Evolutionary conservation across 2,888 invertebrate genomes (phyloP), one percentile per base, ranked within the genome.

Genomic region (Tetramorium bicarinatum): DNA sequence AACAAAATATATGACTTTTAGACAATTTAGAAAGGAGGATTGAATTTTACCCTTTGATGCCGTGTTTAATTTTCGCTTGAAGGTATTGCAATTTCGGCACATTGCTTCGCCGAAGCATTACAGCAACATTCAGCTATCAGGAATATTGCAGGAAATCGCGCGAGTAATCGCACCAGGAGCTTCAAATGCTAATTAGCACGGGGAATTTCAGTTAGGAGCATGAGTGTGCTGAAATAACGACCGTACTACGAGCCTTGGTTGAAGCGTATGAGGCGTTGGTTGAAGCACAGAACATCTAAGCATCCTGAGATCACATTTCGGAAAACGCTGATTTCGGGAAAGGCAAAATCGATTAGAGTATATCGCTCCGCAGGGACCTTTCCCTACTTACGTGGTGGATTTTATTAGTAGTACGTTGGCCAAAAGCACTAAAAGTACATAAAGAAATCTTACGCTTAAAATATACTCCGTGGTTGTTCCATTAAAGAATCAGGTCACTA

Each of bases 401-500:
- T 87, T 82, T 83, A 29, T 81, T 61, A 38, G 29, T 54, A 76
- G 18, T n/a, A 59, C 38, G 41, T 38, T 81, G 69, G 52, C 44
- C 62, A 64, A 72, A 80, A 67, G 59, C 21, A 34, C 9, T 49
- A 34, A 15, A 62, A 75, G 21, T 61, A 52, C 54, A 38, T 49
- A 25, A 41, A 64, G 25, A 64, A 71, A 56, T 4, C 29, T 47
- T 34, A 25, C 38, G 3, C 9, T 66, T 64, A 13, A 54, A 89
- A 88, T 62, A 80, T 89, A 49, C 85, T 90, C 85, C 83, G 61
- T 67, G 74, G 74, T 87, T 88, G 85, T 88, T 85, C 91, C 90
- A 91, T 91, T 91, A 92, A 92, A 90, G 85, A 2, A 0, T 44
- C 87, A 87, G 84, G 75, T 75, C 72, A 86, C 87, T 89, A 88